Evolutionary conservation across 1,140 invertebrate species (phyloP).

Genomic region (Chrysomallon squamiferum): DNA sequence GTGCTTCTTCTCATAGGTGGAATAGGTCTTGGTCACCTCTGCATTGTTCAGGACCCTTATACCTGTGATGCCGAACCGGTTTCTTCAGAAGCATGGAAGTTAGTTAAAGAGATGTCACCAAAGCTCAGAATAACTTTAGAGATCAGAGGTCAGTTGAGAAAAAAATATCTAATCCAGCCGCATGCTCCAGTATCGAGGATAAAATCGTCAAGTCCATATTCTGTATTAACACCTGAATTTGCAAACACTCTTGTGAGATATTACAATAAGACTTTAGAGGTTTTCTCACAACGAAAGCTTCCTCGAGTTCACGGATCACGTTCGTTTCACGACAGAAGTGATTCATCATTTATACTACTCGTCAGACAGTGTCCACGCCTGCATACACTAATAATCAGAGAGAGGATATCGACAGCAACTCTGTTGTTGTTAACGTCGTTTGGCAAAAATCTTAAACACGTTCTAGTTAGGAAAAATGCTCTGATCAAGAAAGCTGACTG

Average conservation of each 20-base stretch:
- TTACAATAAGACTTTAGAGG: slow-evolving; percentile 43
- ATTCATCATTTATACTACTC: slow-evolving; percentile 70
- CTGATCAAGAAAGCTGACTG: slow-evolving; percentile 58
- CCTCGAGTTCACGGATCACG: slow-evolving; percentile 68
- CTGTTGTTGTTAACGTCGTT: slow-evolving; percentile 73
- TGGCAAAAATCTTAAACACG: slow-evolving; percentile 70
- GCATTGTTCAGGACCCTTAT: slow-evolving; percentile 81
- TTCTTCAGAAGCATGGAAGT: slow-evolving; percentile 42
- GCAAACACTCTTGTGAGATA: slow-evolving; percentile 38
- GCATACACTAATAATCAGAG: slow-evolving; percentile 76
- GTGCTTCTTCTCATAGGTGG: slow-evolving; percentile 66
- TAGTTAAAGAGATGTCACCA: slow-evolving; percentile 43
- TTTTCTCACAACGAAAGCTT: slow-evolving; percentile 70
- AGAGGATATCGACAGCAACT: slow-evolving; percentile 81
- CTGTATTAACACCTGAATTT: slow-evolving; percentile 28
- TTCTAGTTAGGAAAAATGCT: slow-evolving; percentile 77
- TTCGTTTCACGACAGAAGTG: slow-evolving; percentile 73
- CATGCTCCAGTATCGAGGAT: slow-evolving; percentile 50
- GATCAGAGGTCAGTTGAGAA: slow-evolving; percentile 31
- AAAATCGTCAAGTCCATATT: slow-evolving; percentile 43
- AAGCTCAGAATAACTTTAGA: slow-evolving; percentile 41
- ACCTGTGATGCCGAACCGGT: slow-evolving; percentile 45
- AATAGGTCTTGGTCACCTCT: slow-evolving; percentile 72
- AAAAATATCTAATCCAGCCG: slow-evolving; percentile 44
- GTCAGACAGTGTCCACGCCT: slow-evolving; percentile 71